phyloP scores from a whole-genome alignment of 2,113 vertebrate species.

The Camelus bactrianus region DNA sequence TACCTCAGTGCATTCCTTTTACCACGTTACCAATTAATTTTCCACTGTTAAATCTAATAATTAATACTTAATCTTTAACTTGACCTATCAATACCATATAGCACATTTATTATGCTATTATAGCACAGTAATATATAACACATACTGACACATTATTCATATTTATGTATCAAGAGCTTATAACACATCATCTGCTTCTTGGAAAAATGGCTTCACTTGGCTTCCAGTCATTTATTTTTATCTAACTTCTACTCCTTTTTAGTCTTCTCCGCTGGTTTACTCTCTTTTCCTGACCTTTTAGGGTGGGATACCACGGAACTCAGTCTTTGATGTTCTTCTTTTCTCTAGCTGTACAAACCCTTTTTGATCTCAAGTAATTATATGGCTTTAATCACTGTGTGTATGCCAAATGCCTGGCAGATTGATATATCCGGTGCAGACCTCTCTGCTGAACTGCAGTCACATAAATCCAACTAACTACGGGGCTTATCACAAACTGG shows the following conservation, averaged over 20 bases:
- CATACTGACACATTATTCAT: background rate
- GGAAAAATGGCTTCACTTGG: background rate
- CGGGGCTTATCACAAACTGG: background rate
- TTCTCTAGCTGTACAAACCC: background rate
- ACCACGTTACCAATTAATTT: background rate
- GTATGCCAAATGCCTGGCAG: background rate
- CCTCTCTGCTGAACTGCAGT: background rate
- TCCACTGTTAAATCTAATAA: background rate
- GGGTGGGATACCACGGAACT: background rate
- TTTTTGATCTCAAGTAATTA: background rate
- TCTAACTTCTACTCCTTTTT: background rate
- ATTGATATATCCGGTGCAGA: background rate
- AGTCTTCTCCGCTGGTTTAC: background rate
- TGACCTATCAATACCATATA: background rate
- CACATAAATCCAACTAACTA: background rate
- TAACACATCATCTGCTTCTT: background rate
- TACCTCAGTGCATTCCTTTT: accelerated
- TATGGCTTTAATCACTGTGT: background rate
- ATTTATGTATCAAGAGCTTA: background rate
- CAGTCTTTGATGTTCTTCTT: background rate
- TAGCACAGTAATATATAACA: background rate
- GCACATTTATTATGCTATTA: background rate
- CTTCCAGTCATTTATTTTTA: background rate
- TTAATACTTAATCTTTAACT: background rate
- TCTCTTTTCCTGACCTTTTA: background rate